Base-by-base conservation (phyloP, 2,113 vertebrate species). In the Pluvianellus socialis region DNA sequence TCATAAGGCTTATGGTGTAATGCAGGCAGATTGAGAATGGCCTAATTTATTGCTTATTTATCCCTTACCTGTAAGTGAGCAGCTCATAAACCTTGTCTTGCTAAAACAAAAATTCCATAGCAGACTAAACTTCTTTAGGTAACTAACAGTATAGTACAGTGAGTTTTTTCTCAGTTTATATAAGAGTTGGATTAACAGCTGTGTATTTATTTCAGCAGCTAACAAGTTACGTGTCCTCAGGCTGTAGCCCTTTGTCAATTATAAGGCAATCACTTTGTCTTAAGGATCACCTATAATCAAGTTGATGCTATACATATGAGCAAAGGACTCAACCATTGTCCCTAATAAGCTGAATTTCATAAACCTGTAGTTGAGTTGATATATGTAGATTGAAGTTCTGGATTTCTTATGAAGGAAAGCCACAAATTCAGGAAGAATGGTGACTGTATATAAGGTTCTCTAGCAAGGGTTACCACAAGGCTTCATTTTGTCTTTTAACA, bases 1-100 rank as follows among this genome's bases (percentile, higher is more conserved):
- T 65, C 1, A 1, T 30, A n/a, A 45, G 3, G 40, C 4, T 4
- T 58, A 23, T 10, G 2, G 3, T 52, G 30, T 26, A 58, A 30
- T 22, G 4, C 7, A 67, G 52, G 10, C 7, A 72, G 9, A 52
- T 38, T 63, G 9, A 38, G 7, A 49, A 12, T 49, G 42, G 7
- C 2, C 4, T 75, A 22, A 23, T 35, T 49, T 68, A 49, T 26
- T 47, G 28, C 10, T 27, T 47, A 1, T 19, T 67, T 81, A 42
- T 68, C 4, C 5, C 10, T 56, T 44, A 58, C 42, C 22, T 76
- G 22, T 82, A 38, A 70, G 38, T 44, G 15, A 76, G 8, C 3
- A 70, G 14, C 4, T 76, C 63, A 63, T 70, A 38, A 65, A 40
- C 3, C 4, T 58, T 56, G 4, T 42, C 10, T 55, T 63, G 32